Base-by-base conservation (phyloP, 2,888 invertebrate species). In the Caenorhabditis sp. region DNA sequence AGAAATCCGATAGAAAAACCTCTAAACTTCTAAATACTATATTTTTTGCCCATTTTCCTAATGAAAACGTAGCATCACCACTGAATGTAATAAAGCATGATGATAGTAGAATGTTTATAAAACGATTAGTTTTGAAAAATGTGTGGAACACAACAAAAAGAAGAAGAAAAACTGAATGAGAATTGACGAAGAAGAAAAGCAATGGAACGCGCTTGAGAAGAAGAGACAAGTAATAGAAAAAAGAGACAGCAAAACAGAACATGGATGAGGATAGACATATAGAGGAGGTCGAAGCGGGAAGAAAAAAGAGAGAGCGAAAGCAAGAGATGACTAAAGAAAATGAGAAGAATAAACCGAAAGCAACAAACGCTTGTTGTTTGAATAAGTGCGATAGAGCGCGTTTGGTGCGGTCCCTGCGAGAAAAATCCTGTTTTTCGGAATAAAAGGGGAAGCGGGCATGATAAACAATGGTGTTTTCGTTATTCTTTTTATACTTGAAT, bases 161-260 rank as follows among this genome's bases (percentile, higher is more conserved):
- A 49, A 54, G 26, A 56, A 60, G 38, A 17, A 59, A 38, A 66
- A 65, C 66, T 59, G 54, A 50, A 50, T 20, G 50, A 14, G 17
- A n/a, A n/a, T 50, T 50, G 17, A 50, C 50, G 50, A 31, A 43
- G 17, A 43, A 43, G 17, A 43, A 58, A 31, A 31, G 36, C 54
- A 57, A 27, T 10, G 54, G 52, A 50, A 49, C 21, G 49, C 43
- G 31, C 36, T 25, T n/a, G 38, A 65, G 25, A 8, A 53, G 14
- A 49, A 62, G 52, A 25, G 25, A 14, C 23, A 52, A 21, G 27
- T 14, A 63, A 58, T 56, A 59, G 54, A 56, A 56, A 49, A 66
- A 66, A 50, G 25, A 25, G 21, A 53, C 36, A 52, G 4, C 52
- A 62, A 50, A 52, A 52, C 23, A 23, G 12, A 21, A 52, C 52